phyloP scores from a whole-genome alignment of 2,888 invertebrate species.

The Linhomoeus sp. region DNA sequence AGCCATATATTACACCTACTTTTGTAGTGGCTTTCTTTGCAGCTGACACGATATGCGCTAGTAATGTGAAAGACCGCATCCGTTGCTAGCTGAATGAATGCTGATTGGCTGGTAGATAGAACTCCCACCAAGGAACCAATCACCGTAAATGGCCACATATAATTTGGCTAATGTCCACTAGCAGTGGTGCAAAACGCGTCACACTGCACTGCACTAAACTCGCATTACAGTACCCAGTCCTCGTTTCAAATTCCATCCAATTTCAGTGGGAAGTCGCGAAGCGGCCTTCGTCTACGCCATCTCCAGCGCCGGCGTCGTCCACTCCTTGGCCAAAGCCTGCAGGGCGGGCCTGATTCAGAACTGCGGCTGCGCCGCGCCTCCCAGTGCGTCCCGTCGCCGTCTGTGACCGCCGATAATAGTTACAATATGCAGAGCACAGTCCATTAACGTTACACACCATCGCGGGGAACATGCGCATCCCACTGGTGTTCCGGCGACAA shows the following conservation, averaged over 20 bases:
- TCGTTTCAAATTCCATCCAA: neutral
- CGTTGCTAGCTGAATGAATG: too few species aligned
- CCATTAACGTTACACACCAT: too few species aligned
- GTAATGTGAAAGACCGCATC: too few species aligned
- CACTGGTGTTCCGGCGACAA: too few species aligned
- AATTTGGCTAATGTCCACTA: neutral
- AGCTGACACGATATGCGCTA: too few species aligned
- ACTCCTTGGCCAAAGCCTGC: constrained; percentile 73
- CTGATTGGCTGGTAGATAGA: too few species aligned
- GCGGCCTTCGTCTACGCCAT: constrained; percentile 84
- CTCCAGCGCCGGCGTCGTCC: constrained; percentile 73
- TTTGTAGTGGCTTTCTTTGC: too few species aligned
- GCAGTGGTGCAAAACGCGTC: neutral
- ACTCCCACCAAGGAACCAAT: too few species aligned
- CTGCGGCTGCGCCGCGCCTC: constrained; percentile 52
- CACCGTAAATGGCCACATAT: neutral
- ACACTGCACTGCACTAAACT: neutral
- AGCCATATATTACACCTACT: too few species aligned
- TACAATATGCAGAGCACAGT: too few species aligned
- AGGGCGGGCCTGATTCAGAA: constrained; percentile 56
- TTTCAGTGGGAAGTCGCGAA: constrained; percentile 55
- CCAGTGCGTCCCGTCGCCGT: neutral
- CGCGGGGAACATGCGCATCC: too few species aligned
- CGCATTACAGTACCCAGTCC: neutral
- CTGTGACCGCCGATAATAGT: too few species aligned